Base-by-base conservation (phyloP, 2,113 vertebrate species). In the Campylomormyrus numenius region DNA sequence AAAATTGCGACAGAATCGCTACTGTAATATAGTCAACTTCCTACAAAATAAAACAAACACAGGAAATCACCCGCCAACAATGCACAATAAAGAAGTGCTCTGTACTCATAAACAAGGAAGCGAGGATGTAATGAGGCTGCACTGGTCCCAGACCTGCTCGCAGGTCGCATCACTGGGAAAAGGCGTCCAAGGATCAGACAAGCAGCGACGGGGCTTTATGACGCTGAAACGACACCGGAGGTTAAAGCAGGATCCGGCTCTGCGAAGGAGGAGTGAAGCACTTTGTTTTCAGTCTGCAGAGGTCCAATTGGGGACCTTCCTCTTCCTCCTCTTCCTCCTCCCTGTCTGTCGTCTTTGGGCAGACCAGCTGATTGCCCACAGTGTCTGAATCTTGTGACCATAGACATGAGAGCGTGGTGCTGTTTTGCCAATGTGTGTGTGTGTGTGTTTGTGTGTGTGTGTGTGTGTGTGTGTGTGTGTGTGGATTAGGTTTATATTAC, bases 61-160 rank as follows among this genome's bases (percentile, higher is more conserved):
- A 93, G 92, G 58, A 88, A 90, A 93, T 85, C 91, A 87, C 88
- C 77, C 87, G 90, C 83, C 88, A 94, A 95, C 94, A 95, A 96
- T 95, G 93, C 92, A 80, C 24, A 93, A 93, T 92, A 94, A 91
- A 77, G 70, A 39, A 58, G 15, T 56, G 92, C 92, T 77, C 91
- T 90, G 88, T 94, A 92, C 90, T 90, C 90, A 92, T 91, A 92
- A 96, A 96, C 92, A 96, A 95, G 92, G 94, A 95, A 93, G 92
- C 92, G 93, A 92, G 94, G 94, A 95, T 92, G 89, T 88, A 1
- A 27, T 89, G 88, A 89, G 8, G 24, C 10, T 19, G 0, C n/a
- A 91, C 90, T 74, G 21, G 52, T 89, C 91, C 88, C 46, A 90
- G 91, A 91, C 92, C 93, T 92, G 49, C 3, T 11, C 8, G 27